These are phyloP conservation scores for Trichomycterus rosablanca DNA, from an alignment of 2,113 vertebrate genomes.

Conservation along the genomic window DNA sequence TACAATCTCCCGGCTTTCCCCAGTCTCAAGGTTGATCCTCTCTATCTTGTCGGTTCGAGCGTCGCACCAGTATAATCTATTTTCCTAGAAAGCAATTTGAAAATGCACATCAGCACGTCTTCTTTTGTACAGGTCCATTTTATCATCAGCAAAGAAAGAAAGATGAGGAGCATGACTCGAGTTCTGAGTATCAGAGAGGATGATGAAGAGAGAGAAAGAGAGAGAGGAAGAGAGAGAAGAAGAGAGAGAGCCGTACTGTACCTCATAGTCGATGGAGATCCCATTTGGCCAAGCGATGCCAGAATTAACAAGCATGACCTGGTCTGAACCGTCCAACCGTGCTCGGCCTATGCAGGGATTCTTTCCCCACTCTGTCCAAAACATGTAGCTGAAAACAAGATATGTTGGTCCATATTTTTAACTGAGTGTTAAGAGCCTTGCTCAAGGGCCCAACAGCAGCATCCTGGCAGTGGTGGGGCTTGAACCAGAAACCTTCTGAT, in stretches of 20 bases:
- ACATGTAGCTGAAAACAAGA: conserved; percentile 77
- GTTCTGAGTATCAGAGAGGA: conserved; percentile 19
- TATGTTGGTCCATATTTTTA: background rate
- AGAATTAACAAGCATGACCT: conserved; percentile 84
- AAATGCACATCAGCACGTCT: conserved; percentile 63
- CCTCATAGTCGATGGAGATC: conserved; percentile 96
- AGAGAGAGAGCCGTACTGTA: conserved; percentile 47
- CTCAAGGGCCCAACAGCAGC: too few relatives aligned
- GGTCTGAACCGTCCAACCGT: conserved; percentile 89
- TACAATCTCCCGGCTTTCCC: conserved; percentile 90
- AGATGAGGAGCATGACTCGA: conserved; percentile 40
- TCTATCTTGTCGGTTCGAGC: conserved; percentile 99
- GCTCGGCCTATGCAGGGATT: conserved; percentile 90
- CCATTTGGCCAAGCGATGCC: conserved; percentile 93
- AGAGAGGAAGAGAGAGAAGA: background rate
- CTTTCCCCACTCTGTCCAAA: conserved; percentile 98
- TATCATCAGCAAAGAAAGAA: conserved; percentile 57
- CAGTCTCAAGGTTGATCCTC: conserved; percentile 97
- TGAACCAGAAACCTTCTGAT: too few relatives aligned
- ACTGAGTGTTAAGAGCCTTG: too few relatives aligned
- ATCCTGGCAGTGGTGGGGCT: too few relatives aligned
- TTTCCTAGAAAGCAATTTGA: conserved; percentile 88
- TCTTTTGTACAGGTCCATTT: conserved; percentile 51
- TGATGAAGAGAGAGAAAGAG: background rate
- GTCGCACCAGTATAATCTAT: conserved; percentile 98